Conservation (phyloP, 92 coral and sea anemone species). For the Zoanthus gigantus region DNA sequence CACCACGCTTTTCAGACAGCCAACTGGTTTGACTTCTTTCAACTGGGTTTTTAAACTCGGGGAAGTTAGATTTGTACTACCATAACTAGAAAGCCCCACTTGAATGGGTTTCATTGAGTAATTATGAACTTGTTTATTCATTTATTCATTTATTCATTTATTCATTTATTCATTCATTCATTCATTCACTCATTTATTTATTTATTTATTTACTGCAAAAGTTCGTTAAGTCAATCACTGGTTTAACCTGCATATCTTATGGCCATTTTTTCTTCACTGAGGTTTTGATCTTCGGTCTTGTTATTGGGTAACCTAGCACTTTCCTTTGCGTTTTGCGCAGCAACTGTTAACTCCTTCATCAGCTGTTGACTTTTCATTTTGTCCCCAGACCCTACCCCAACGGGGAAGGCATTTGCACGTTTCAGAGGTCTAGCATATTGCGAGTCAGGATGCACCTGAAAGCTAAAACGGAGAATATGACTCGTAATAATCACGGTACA, state of each 20-base stretch:
- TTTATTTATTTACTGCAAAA: no score
- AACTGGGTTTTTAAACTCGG: no score
- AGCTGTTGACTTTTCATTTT: conserved; percentile 63
- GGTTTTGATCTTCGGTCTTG: conserved; percentile 69
- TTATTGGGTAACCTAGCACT: conserved; percentile 57
- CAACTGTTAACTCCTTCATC: conserved; percentile 58
- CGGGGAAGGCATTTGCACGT: conserved; percentile 57
- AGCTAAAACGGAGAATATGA: conserved; percentile 43
- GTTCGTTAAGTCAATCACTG: neutral
- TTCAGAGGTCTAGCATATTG: conserved; percentile 81
- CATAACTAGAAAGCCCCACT: no score
- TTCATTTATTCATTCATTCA: no score
- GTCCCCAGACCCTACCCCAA: conserved; percentile 48
- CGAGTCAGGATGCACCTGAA: conserved; percentile 80
- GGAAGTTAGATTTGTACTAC: no score
- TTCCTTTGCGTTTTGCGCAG: conserved; percentile 19
- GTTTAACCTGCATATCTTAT: conserved; percentile 74
- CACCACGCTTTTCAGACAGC: no score
- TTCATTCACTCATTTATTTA: no score
- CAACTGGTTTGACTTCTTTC: no score
- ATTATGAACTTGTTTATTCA: no score
- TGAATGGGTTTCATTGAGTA: no score
- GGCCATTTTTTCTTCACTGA: conserved; percentile 77
- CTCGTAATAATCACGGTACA: no score
- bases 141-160: no score